Conservation (phyloP, 2,113 vertebrate genomes). For the Catharus bicknelli region DNA sequence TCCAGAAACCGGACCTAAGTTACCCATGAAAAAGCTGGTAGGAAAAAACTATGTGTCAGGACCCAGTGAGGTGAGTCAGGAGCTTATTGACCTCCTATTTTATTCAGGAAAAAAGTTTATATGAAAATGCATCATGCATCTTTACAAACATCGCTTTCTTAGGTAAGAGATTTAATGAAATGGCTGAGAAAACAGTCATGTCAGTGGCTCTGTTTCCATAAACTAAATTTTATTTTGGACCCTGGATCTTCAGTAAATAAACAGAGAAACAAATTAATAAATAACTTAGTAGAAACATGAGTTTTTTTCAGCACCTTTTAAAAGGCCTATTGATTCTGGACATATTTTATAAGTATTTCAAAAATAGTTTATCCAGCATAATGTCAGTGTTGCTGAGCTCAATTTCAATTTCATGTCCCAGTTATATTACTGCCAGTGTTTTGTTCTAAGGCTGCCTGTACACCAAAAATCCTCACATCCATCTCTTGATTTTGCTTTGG, state of each 20-base stretch:
- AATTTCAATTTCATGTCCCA: background rate
- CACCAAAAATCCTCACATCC: background rate
- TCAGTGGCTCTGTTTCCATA: background rate
- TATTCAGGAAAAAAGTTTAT: background rate
- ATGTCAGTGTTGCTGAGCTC: background rate
- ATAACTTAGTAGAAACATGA: background rate
- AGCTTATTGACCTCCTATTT: background rate
- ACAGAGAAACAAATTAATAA: background rate
- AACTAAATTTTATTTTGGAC: background rate
- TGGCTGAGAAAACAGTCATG: background rate
- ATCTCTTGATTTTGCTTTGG: background rate
- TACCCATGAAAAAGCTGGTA: background rate
- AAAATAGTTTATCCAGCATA: background rate
- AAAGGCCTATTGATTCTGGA: background rate
- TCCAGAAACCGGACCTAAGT: background rate
- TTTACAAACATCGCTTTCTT: background rate
- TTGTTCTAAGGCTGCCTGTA: background rate
- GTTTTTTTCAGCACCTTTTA: background rate
- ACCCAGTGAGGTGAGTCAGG: background rate
- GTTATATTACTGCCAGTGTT: background rate
- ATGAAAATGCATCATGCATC: background rate
- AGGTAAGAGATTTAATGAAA: background rate
- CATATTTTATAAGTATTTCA: background rate
- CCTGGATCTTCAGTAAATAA: background rate
- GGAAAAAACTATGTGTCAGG: background rate